Conservation (phyloP, 2,888 invertebrate genomes). For the Eutolmus rufibarbis region DNA sequence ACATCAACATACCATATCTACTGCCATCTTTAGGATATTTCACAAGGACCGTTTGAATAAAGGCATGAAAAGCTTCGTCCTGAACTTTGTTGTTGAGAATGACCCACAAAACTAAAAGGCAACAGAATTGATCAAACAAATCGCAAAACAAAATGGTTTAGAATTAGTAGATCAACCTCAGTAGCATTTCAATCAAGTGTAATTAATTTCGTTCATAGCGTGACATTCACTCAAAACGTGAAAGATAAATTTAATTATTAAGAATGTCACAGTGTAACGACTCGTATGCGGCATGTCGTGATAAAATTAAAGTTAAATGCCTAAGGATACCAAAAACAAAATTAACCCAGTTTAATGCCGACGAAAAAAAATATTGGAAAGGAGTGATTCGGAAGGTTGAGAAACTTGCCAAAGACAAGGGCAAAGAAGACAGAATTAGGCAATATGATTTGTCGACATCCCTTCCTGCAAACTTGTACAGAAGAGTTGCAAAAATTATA, state of each 20-base stretch:
- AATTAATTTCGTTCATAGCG: not conserved
- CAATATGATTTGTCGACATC: slow-evolving; percentile 56
- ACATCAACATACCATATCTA: not conserved
- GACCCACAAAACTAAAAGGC: too few species aligned
- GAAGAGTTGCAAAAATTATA: slow-evolving; percentile 56
- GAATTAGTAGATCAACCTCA: not conserved
- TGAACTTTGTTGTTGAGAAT: not conserved
- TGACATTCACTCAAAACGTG: not conserved
- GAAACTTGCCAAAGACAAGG: slow-evolving; percentile 47
- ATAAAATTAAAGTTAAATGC: slow-evolving; percentile 28
- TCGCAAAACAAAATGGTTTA: not conserved
- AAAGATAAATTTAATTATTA: not conserved
- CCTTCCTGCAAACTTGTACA: slow-evolving; percentile 54
- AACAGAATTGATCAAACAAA: not conserved
- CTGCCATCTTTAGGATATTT: not conserved
- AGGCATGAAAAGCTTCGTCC: not conserved
- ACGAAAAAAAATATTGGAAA: slow-evolving; percentile 55
- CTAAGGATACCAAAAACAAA: slow-evolving; percentile 3
- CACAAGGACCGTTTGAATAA: not conserved
- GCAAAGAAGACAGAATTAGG: slow-evolving; percentile 47
- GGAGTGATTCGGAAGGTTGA: slow-evolving; percentile 56
- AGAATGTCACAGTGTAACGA: not conserved
- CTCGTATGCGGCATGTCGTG: not conserved
- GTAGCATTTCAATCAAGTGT: not conserved
- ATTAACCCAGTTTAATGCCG: not conserved